phyloP scores from a whole-genome alignment of 2,113 vertebrate species.

The Nothobranchius kuhntae region DNA sequence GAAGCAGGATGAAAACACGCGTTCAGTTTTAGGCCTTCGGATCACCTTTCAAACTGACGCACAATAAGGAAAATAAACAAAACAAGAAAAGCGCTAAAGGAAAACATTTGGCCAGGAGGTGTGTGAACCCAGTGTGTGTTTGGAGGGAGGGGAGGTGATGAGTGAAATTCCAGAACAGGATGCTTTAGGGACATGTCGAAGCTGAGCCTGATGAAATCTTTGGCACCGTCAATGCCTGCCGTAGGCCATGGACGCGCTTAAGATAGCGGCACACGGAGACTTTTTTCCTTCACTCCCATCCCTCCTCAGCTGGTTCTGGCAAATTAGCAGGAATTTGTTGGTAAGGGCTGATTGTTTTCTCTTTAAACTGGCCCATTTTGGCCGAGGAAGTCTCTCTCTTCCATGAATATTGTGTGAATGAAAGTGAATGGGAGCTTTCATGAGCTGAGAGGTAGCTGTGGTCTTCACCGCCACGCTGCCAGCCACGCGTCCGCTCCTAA shows the following conservation, averaged over 20 bases:
- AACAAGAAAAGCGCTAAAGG: slow-evolving; percentile 25
- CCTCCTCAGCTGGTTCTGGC: slow-evolving; percentile 44
- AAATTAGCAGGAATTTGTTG: slow-evolving; percentile 70
- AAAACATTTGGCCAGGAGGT: slow-evolving; percentile 26
- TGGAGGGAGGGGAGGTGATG: slow-evolving; percentile 43
- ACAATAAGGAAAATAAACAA: slow-evolving; percentile 14
- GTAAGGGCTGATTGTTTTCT: slow-evolving; percentile 75
- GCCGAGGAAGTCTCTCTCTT: slow-evolving; percentile 54
- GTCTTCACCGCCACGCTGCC: slow-evolving; percentile 57
- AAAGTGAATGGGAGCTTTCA: slow-evolving; percentile 77
- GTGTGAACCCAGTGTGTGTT: slow-evolving; percentile 32
- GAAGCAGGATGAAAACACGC: slow-evolving; percentile 29
- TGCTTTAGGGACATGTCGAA: slow-evolving; percentile 60
- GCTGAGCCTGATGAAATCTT: slow-evolving; percentile 49
- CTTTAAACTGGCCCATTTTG: slow-evolving; percentile 73
- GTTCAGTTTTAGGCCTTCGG: slow-evolving; percentile 4
- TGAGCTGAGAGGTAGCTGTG: slow-evolving; percentile 65
- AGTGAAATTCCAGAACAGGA: slow-evolving; percentile 64
- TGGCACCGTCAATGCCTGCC: slow-evolving; percentile 44
- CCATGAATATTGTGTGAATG: slow-evolving; percentile 64
- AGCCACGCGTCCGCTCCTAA: slow-evolving; percentile 58
- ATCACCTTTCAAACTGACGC: slow-evolving; percentile 24
- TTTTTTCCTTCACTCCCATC: background rate
- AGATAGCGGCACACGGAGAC: slow-evolving; percentile 10
- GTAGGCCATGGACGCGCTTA: slow-evolving; percentile 43